These are phyloP conservation scores for Drosophila baimaii DNA, from an alignment of 1,140 invertebrate species.

Conservation along the genomic window DNA sequence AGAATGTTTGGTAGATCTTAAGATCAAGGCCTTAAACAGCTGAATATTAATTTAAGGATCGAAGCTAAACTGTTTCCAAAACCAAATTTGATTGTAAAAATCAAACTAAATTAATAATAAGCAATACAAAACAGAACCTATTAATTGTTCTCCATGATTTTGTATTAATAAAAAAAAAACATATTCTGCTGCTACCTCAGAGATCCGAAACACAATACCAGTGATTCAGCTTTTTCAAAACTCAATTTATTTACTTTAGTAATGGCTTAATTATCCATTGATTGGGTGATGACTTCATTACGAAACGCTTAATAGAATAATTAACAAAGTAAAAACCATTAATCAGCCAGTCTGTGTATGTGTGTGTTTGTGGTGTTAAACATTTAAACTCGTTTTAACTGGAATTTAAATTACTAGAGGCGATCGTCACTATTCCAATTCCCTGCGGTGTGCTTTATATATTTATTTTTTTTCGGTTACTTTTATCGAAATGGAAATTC, in stretches of 20 bases:
- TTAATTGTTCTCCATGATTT: background rate
- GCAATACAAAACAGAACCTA: no score
- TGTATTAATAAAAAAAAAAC: background rate
- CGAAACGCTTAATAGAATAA: slow-evolving; percentile 33
- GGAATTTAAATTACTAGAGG: background rate
- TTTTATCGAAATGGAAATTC: slow-evolving; percentile 41
- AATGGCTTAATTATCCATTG: slow-evolving; percentile 32
- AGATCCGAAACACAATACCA: background rate
- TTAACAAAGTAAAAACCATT: slow-evolving; percentile 22
- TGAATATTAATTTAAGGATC: background rate
- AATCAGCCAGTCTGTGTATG: slow-evolving; percentile 8
- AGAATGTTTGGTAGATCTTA: background rate
- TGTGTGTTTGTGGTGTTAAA: slow-evolving; percentile 3
- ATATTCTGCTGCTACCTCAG: background rate
- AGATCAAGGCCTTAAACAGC: background rate
- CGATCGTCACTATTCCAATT: slow-evolving; percentile 5
- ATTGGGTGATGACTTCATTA: slow-evolving; percentile 48
- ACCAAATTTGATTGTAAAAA: background rate
- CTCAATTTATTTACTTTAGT: slow-evolving; percentile 12
- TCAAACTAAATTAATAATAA: background rate
- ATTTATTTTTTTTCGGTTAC: slow-evolving; percentile 3
- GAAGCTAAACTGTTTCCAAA: background rate
- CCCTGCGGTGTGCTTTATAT: slow-evolving; percentile 5
- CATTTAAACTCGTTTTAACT: slow-evolving; percentile 16
- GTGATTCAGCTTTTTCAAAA: slow-evolving; percentile 10